Percentiles rank a stretch among this genome's conserved stretches.
Evolutionary conservation across 2,888 invertebrate species (phyloP).

Genomic region (Phania funesta): DNA sequence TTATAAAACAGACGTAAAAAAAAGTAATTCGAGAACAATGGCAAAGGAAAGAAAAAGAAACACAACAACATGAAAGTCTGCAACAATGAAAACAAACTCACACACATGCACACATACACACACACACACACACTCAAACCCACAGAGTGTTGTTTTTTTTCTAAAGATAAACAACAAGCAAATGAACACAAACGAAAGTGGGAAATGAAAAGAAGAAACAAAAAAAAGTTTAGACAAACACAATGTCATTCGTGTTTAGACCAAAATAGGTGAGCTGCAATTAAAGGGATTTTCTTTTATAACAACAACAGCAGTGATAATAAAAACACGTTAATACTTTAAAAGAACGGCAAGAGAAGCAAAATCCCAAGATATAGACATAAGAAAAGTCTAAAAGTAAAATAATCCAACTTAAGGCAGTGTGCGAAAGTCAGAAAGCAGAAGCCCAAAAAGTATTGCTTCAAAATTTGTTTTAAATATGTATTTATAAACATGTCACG

Average conservation of each 20-base stretch:
- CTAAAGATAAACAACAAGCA: neutral
- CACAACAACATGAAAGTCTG: neutral
- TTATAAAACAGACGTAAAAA: conserved; percentile 39
- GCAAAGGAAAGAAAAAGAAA: neutral
- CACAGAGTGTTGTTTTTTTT: conserved; percentile 35
- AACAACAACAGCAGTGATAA: conserved; percentile 25
- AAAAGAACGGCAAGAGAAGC: neutral
- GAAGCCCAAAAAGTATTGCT: neutral
- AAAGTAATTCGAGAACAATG: neutral
- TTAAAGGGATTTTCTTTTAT: conserved; percentile 48
- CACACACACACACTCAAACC: neutral
- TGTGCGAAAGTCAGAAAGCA: conserved; percentile 37
- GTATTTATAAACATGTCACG: too few species aligned
- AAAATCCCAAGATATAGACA: neutral
- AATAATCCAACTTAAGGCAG: conserved; percentile 36
- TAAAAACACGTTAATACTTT: conserved; percentile 6
- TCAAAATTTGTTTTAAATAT: too few species aligned
- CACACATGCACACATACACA: neutral
- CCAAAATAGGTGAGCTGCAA: conserved; percentile 57
- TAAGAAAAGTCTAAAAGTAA: neutral
- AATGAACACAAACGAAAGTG: neutral
- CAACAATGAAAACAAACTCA: conserved; percentile 5
- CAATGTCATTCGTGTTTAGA: conserved; percentile 30
- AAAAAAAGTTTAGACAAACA: conserved; percentile 15
- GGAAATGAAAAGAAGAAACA: conserved; percentile 9